These are phyloP conservation scores for Cyanoramphus novaezelandiae DNA, from an alignment of 2,113 vertebrate genomes.

Conservation along the genomic window DNA sequence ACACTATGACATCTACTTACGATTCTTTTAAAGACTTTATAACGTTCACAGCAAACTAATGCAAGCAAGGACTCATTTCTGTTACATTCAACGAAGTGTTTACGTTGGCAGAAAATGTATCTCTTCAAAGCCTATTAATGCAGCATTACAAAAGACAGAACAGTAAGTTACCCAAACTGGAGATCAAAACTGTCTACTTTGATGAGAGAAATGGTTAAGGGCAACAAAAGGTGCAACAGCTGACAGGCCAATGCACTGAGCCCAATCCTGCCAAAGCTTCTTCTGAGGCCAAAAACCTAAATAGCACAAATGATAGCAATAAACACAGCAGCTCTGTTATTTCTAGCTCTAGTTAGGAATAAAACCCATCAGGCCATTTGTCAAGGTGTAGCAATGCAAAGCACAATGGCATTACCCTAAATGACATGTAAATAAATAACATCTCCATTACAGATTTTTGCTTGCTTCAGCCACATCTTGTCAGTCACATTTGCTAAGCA, in stretches of 20 bases:
- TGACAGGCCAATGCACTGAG: background rate
- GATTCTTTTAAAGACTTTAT: background rate
- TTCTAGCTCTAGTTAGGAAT: slow-evolving; percentile 4
- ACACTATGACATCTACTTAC: background rate
- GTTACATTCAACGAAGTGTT: slow-evolving; percentile 41
- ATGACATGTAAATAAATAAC: background rate
- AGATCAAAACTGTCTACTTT: slow-evolving; percentile 49
- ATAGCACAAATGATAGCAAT: background rate
- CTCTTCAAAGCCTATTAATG: slow-evolving; percentile 47
- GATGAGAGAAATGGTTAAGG: slow-evolving; percentile 47
- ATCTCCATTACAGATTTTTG: background rate
- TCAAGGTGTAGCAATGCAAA: slow-evolving; percentile 30
- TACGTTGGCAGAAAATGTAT: slow-evolving; percentile 54
- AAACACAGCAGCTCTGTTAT: background rate
- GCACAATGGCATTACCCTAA: background rate
- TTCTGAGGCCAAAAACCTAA: background rate
- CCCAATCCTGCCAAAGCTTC: background rate
- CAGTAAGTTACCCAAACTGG: slow-evolving; percentile 26
- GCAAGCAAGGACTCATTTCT: slow-evolving; percentile 62
- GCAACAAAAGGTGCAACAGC: slow-evolving; percentile 1
- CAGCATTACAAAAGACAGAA: slow-evolving; percentile 41
- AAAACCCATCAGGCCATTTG: slow-evolving; percentile 6
- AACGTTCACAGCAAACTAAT: slow-evolving; percentile 17
- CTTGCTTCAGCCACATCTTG: background rate
- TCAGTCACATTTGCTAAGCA: background rate